Evolutionary conservation across 2,113 vertebrate genomes (phyloP).

Genomic region (Morone saxatilis): DNA sequence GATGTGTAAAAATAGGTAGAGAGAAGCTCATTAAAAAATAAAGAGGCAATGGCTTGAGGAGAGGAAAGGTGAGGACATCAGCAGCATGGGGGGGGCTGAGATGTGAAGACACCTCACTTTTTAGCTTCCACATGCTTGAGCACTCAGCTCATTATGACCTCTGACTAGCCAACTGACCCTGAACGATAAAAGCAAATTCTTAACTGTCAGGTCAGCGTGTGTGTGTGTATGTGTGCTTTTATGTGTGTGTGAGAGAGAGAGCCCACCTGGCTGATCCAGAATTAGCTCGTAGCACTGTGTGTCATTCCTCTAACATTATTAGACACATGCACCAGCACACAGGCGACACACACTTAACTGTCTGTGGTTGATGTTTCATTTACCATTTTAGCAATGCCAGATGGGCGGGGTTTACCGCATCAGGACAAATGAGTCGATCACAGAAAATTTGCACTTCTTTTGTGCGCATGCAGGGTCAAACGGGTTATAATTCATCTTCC

Average conservation of each 20-base stretch:
- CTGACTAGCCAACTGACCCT: slow-evolving; percentile 69
- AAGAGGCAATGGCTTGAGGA: slow-evolving; percentile 26
- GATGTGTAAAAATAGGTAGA: slow-evolving; percentile 46
- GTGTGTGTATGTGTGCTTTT: slow-evolving; percentile 15
- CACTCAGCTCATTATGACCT: slow-evolving; percentile 67
- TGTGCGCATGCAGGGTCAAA: background rate
- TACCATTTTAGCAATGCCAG: background rate
- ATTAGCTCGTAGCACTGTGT: slow-evolving; percentile 61
- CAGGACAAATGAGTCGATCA: background rate
- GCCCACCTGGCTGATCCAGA: slow-evolving; percentile 71
- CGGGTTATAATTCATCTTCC: background rate
- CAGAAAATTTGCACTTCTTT: no score
- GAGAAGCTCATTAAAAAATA: slow-evolving; percentile 54
- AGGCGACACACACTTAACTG: background rate
- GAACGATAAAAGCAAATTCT: slow-evolving; percentile 77
- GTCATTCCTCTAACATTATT: slow-evolving; percentile 46
- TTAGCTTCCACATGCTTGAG: slow-evolving; percentile 59
- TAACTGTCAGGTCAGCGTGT: slow-evolving; percentile 61
- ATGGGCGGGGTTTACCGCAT: no score
- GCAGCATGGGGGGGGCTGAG: background rate
- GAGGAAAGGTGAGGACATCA: slow-evolving; percentile 71
- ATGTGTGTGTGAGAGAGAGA: slow-evolving; percentile 24
- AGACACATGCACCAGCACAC: slow-evolving; percentile 20
- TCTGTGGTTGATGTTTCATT: background rate
- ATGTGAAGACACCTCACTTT: slow-evolving; percentile 27